phyloP scores from a whole-genome alignment of 92 coral and sea anemone genomes.

The Plumapathes pennacea region DNA sequence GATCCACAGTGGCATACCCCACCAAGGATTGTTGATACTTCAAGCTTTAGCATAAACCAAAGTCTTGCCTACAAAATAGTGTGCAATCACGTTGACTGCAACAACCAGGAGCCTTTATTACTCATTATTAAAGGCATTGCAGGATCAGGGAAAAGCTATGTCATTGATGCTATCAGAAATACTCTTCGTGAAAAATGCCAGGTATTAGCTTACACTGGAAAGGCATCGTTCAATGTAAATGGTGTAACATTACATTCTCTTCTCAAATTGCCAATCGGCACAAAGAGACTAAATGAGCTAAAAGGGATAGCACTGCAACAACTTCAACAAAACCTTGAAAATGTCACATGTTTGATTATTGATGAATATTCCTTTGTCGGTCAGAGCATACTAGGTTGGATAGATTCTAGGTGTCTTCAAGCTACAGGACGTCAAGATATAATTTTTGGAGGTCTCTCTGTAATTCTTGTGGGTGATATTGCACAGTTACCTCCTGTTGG shows the following conservation, averaged over 20 bases:
- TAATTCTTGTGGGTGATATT: constrained; percentile 56
- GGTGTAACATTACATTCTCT: constrained; percentile 52
- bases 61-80: constrained; percentile 25
- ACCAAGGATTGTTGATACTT: constrained; percentile 36
- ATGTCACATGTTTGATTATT: constrained; percentile 48
- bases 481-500: constrained; percentile 69
- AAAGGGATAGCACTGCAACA: constrained; percentile 66
- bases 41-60: constrained; percentile 35
- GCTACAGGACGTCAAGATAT: constrained; percentile 43
- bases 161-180: constrained; percentile 45
- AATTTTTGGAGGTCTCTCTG: constrained; percentile 61
- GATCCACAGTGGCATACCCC: neutral
- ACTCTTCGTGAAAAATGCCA: constrained; percentile 16
- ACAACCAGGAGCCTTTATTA: constrained; percentile 11
- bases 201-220: constrained; percentile 48
- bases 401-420: constrained; percentile 45
- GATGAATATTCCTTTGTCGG: constrained; percentile 67
- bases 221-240: constrained; percentile 56
- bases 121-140: constrained; percentile 43
- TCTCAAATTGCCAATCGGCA: constrained; percentile 50
- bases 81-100: constrained; percentile 13
- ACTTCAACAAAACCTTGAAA: constrained; percentile 57
- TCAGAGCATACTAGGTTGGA: constrained; percentile 45
- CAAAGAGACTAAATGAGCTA: constrained; percentile 53
- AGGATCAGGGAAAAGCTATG: constrained; percentile 38